Percentiles rank a stretch among this genome's conserved stretches.
Conservation (phyloP, 2,113 vertebrate genomes). For the Chunga burmeisteri region DNA sequence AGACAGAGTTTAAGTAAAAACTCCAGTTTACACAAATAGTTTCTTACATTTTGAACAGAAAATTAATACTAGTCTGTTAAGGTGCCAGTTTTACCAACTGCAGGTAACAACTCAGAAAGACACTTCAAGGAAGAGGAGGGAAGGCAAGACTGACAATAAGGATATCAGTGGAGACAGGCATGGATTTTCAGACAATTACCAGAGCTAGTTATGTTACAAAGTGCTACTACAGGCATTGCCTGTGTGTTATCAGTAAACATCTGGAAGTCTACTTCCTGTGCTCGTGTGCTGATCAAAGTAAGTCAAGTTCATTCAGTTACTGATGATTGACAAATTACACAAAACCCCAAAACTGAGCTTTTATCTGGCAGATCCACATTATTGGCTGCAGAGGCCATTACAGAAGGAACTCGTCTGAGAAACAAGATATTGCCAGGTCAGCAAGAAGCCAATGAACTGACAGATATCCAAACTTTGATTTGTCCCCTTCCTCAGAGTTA, state of each 20-base stretch:
- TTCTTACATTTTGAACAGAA: background rate
- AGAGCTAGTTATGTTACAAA: background rate
- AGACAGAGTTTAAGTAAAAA: background rate
- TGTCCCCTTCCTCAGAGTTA: background rate
- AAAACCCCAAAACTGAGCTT: background rate
- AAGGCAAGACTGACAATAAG: background rate
- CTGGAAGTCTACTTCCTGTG: background rate
- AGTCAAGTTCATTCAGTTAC: background rate
- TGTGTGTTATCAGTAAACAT: background rate
- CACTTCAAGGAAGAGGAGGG: background rate
- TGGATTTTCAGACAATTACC: slow-evolving; percentile 29
- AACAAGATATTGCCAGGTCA: background rate
- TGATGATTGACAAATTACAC: background rate
- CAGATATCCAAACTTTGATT: background rate
- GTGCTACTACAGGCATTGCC: background rate
- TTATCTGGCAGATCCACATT: background rate
- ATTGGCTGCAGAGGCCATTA: background rate
- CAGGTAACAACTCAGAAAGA: background rate
- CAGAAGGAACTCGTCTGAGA: background rate
- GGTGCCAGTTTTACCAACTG: background rate
- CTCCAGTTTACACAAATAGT: background rate
- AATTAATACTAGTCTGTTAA: background rate
- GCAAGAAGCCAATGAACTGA: background rate
- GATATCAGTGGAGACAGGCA: background rate
- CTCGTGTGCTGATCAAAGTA: background rate